Conservation (phyloP, 2,888 invertebrate species). For the Nebria salina region DNA sequence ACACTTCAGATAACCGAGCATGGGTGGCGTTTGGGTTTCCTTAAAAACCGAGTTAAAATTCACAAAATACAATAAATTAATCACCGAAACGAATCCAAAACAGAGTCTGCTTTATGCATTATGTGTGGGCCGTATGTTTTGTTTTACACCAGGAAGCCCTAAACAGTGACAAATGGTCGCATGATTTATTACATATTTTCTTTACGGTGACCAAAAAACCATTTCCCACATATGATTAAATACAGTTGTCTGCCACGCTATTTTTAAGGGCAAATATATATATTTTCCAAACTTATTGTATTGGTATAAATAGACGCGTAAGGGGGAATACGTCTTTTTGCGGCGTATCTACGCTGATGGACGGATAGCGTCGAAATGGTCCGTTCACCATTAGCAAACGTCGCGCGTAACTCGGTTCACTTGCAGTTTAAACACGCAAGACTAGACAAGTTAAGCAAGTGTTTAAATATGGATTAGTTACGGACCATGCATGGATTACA, state of each 20-base stretch:
- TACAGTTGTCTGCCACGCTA: no score
- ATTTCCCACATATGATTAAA: not conserved
- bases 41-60: not conserved
- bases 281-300: no score
- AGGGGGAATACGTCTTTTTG: not conserved
- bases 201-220: not conserved
- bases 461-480: not conserved
- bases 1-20: not conserved
- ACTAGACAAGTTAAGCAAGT: not conserved
- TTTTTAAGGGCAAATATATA: no score
- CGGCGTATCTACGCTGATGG: not conserved
- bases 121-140: not conserved
- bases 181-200: not conserved
- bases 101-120: not conserved
- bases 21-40: not conserved
- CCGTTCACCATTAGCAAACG: constrained; percentile 1
- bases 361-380: not conserved
- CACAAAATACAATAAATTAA: not conserved
- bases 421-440: not conserved
- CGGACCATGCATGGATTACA: not conserved
- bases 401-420: not conserved
- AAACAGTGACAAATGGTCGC: not conserved
- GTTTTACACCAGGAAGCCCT: not conserved
- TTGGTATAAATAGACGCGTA: not conserved
- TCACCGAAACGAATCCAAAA: not conserved